Evolutionary conservation across 2,888 invertebrate genomes (phyloP), one percentile per base, ranked within the genome.

Genomic region (Ormyrus rosae): DNA sequence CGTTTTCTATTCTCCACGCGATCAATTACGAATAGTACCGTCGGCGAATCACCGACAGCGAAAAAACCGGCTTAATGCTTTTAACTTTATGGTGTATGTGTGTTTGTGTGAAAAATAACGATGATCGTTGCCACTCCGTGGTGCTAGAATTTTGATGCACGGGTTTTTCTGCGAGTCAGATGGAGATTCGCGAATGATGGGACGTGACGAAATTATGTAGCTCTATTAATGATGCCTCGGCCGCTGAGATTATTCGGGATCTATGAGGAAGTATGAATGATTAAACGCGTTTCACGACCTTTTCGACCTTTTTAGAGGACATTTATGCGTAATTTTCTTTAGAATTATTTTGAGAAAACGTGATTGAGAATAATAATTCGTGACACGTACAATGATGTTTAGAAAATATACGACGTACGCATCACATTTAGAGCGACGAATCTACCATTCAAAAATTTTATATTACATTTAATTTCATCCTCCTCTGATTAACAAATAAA

Each of bases 171-270:
- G 34, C 4, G 34, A 34, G 4, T 34, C 0, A 4, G 34, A 34
- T 4, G 34, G 34, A 34, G 34, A 34, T 19, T 45, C 13, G 48
- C n/a, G 58, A 48, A 6, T 13, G 53, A 58, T 63, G 61, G n/a
- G 11, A 72, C 71, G 71, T 72, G 71, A 72, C 48, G 45, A 45
- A 72, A 72, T 63, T 61, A 53, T n/a, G 8, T 7, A 72, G 48
- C 9, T 60, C 50, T 8, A 5, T 45, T 61, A 8, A 53, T 34
- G 34, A 19, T 11, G 11, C 65, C n/a, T 13, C 3, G 4, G 34
- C 34, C 34, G 34, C 51, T 11, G 48, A 65, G 65, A 50, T n/a
- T 48, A 8, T 65, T 10, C 6, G 50, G 9, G n/a, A 8, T 6
- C 13, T 7, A 50, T 13, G 50, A 13, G 48, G 13, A 50, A 50